phyloP scores from a whole-genome alignment of 2,797 vertebrate genomes.

The Dryobates pubescens region DNA sequence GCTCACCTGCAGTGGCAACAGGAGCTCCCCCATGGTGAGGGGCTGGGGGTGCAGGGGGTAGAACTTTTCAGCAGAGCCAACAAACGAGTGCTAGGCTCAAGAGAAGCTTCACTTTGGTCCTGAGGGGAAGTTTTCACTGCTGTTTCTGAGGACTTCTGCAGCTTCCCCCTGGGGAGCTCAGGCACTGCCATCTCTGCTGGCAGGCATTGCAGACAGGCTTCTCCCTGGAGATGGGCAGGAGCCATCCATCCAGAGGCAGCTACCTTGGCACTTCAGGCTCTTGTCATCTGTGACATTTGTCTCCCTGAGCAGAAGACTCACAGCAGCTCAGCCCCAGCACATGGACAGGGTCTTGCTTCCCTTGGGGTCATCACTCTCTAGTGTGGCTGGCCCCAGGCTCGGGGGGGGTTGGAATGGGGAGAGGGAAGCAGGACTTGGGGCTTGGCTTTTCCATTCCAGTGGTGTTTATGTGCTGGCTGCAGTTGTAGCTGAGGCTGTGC shows the following conservation, averaged over 20 bases:
- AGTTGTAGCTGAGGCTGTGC: neutral
- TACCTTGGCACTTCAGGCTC: conserved; percentile 13
- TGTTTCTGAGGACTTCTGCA: neutral
- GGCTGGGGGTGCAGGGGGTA: too few species aligned
- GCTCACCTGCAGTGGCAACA: too few species aligned
- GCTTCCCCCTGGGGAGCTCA: neutral
- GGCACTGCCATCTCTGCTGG: neutral
- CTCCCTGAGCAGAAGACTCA: neutral
- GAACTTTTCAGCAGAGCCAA: too few species aligned
- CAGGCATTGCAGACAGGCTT: neutral
- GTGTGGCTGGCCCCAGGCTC: neutral
- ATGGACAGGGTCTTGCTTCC: neutral
- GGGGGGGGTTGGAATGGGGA: neutral
- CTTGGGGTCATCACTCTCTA: neutral
- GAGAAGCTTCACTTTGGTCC: neutral
- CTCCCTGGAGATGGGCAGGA: conserved; percentile 23
- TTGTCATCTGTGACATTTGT: neutral
- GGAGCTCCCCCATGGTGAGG: too few species aligned
- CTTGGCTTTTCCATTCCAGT: neutral
- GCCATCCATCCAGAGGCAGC: conserved; percentile 42
- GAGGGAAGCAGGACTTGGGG: neutral
- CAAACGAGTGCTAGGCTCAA: neutral
- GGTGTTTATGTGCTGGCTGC: neutral
- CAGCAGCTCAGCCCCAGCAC: neutral
- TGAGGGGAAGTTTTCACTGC: neutral